Conservation (phyloP, 2,888 invertebrate genomes). For the Drosophila melanocephala region DNA sequence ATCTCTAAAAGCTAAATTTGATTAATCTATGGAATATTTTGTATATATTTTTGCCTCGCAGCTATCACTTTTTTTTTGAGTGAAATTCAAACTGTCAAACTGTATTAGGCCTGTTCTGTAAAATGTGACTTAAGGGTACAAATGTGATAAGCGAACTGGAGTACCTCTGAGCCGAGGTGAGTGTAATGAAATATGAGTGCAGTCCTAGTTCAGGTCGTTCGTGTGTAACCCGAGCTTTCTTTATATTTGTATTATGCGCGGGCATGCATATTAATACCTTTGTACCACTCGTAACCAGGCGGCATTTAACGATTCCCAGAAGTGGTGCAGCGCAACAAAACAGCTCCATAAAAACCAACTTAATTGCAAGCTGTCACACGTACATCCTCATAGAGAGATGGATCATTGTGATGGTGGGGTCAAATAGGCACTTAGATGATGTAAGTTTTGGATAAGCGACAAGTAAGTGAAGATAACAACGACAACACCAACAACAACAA, state of each 20-base stretch:
- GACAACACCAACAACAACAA: neutral
- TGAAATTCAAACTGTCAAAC: neutral
- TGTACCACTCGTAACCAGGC: conserved; percentile 37
- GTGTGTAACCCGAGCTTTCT: conserved; percentile 80
- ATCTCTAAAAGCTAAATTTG: neutral
- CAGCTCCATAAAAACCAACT: conserved; percentile 75
- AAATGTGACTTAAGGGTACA: neutral
- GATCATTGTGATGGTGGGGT: conserved; percentile 45
- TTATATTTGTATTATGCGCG: conserved; percentile 78
- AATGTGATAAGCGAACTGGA: conserved; percentile 1
- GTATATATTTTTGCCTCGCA: neutral
- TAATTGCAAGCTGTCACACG: conserved; percentile 77
- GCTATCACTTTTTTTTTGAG: neutral
- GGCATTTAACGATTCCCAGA: conserved; percentile 66
- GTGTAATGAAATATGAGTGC: conserved; percentile 58
- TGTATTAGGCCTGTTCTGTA: neutral
- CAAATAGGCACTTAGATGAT: conserved; percentile 45
- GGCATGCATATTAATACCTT: conserved; percentile 75
- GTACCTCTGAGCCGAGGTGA: conserved; percentile 13
- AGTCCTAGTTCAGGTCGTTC: conserved; percentile 67
- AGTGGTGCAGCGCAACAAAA: conserved; percentile 45
- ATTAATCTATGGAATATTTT: conserved; percentile 1
- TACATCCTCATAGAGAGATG: conserved; percentile 26
- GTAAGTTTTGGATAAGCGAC: conserved; percentile 59
- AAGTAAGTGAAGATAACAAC: conserved; percentile 15